Evolutionary conservation across 1,140 invertebrate species (phyloP), one percentile per base, ranked within the genome.

Genomic region (Hylaeus anthracinus): DNA sequence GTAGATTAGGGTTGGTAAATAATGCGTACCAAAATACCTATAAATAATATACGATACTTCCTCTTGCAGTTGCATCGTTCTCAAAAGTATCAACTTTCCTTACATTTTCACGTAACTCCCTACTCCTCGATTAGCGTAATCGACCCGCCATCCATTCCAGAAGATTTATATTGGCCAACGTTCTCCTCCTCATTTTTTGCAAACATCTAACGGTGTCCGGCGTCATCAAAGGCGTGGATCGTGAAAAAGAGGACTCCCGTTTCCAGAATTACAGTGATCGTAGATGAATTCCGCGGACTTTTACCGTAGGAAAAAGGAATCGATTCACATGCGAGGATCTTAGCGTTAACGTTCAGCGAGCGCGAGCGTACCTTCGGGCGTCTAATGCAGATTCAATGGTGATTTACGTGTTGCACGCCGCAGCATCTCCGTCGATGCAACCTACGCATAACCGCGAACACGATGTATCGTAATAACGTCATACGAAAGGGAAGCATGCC

Each of bases 391-490:
- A 60, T 56, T 56, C 55, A 74, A 72, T 45, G 72, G 71, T 51
- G 78, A 51, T 65, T 66, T 64, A 69, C 73, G 53, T 45, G 53
- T 15, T 56, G 56, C 79, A 48, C 9, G 15, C 48, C 37, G 45
- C 45, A 3, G 58, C 71, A 53, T 79, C 71, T n/a, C 37, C 5
- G 51, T 3, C 51, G 70, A 56, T 55, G 26, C 64, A 60, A 12
- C 77, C 53, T 67, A 43, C 72, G 78, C 71, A 56, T 80, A 80
- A 64, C 51, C 55, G 63, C 53, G 72, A 53, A 65, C 65, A 53
- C 53, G 79, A 67, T 72, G 43, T 73, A 73, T 73, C 77, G 77
- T 80, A 80, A 80, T 80, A 67, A 80, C 55, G 77, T 71, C 70
- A 60, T 60, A 63, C 53, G 79, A 80, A 56, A 66, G 72, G 63